Evolutionary conservation across 2,113 vertebrate species (phyloP).

Genomic region (Crotalus tigris): DNA sequence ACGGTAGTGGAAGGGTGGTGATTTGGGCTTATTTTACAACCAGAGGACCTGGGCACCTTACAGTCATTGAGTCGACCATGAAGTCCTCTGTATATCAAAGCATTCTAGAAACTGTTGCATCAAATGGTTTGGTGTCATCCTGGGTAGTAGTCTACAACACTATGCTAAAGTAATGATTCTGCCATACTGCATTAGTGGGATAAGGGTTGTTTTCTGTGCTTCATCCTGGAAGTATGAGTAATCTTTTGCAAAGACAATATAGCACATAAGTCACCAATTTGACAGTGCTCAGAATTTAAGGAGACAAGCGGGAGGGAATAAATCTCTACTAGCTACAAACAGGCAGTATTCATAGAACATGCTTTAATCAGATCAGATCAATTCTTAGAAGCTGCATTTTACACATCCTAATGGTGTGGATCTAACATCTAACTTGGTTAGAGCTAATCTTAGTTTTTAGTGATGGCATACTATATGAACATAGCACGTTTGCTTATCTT

Average conservation of each 20-base stretch:
- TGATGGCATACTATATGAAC: background rate
- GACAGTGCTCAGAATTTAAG: background rate
- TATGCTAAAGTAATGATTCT: background rate
- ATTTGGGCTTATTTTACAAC: background rate
- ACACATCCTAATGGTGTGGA: background rate
- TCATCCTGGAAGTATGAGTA: background rate
- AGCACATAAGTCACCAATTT: background rate
- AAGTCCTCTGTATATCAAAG: background rate
- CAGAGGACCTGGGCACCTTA: background rate
- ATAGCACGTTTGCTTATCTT: background rate
- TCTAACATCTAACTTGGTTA: background rate
- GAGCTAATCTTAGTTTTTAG: background rate
- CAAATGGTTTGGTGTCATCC: background rate
- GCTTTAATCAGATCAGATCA: background rate
- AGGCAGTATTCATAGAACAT: background rate
- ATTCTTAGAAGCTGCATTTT: background rate
- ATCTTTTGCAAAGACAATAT: background rate
- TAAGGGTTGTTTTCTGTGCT: background rate
- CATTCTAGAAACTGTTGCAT: background rate
- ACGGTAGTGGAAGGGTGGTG: no score
- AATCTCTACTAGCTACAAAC: background rate
- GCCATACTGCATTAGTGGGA: background rate
- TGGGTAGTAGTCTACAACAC: background rate
- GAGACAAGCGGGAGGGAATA: background rate
- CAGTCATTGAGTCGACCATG: background rate